A percentile compares a stretch with the other conserved stretches of the same genome.
Conservation (phyloP, 2,113 vertebrate genomes). For the Varanus komodoensis region DNA sequence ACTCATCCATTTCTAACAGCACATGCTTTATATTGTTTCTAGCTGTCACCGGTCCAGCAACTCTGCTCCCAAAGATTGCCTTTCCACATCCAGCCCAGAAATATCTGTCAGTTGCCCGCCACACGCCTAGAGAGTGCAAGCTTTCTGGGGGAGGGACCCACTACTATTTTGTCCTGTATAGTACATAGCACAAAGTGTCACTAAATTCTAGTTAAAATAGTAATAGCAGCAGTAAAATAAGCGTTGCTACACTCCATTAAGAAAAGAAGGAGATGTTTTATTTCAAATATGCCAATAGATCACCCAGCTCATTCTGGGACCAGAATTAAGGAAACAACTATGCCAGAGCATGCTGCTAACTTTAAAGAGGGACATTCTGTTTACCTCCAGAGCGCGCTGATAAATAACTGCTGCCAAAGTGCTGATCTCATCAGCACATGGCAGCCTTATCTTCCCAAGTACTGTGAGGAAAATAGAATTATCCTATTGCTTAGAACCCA, state of each 20-base stretch:
- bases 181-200: not conserved
- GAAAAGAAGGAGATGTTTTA: conserved; percentile 27
- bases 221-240: conserved; percentile 1
- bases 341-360: conserved; percentile 49
- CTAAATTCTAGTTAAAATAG: not conserved
- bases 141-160: not conserved
- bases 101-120: not conserved
- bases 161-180: not conserved
- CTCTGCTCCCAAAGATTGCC: not conserved
- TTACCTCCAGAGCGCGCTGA: conserved; percentile 58
- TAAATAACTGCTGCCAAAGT: conserved; percentile 64
- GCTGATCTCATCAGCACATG: conserved; percentile 56
- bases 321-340: conserved; percentile 42
- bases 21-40: not conserved
- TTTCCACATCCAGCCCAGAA: not conserved
- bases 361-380: conserved; percentile 38
- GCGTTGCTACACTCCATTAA: not conserved
- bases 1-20: not conserved
- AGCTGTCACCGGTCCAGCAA: not conserved
- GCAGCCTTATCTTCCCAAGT: conserved; percentile 44
- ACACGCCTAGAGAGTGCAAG: not conserved
- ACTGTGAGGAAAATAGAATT: conserved; percentile 59
- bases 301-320: conserved; percentile 23
- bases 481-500: conserved; percentile 43
- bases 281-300: conserved; percentile 33